These are phyloP conservation scores for Uropetala carovei DNA, from an alignment of 2,888 invertebrate genomes.

Conservation along the genomic window DNA sequence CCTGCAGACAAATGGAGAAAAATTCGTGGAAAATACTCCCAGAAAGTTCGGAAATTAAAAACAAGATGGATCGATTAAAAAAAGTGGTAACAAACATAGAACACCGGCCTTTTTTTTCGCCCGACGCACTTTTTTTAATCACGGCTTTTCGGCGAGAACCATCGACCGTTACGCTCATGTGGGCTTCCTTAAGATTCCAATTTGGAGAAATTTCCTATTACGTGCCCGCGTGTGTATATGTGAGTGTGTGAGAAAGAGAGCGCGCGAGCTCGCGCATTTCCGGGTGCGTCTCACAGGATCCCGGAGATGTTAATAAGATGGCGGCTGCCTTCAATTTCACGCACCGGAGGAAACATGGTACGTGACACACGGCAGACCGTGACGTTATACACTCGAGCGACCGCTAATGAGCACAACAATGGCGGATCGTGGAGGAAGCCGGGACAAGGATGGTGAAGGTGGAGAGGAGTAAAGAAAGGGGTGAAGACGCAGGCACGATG, in stretches of 20 bases:
- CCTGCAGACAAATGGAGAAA: no score
- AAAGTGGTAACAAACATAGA: no score
- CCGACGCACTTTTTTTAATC: background rate
- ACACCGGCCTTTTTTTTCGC: no score
- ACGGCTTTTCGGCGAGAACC: background rate
- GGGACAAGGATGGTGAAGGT: no score
- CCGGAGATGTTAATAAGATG: background rate
- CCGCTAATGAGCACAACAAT: conserved; percentile 28
- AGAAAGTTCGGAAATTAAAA: no score
- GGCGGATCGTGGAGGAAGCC: background rate
- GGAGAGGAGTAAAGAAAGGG: no score
- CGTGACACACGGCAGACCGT: conserved; percentile 11
- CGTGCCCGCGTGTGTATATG: background rate
- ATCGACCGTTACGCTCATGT: no score
- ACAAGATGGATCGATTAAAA: no score
- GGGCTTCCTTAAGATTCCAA: background rate
- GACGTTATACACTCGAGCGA: conserved; percentile 20
- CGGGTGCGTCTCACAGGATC: background rate
- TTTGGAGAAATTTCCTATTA: background rate
- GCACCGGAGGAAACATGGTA: conserved; percentile 30
- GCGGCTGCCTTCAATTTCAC: conserved; percentile 31
- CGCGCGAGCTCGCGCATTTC: background rate
- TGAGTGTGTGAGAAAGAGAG: background rate
- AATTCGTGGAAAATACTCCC: no score
- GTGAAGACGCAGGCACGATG: background rate